A percentile compares a stretch with the other conserved stretches of the same genome.
Conservation (phyloP, 2,888 invertebrate genomes). For the Drosophila suboccidentalis region DNA sequence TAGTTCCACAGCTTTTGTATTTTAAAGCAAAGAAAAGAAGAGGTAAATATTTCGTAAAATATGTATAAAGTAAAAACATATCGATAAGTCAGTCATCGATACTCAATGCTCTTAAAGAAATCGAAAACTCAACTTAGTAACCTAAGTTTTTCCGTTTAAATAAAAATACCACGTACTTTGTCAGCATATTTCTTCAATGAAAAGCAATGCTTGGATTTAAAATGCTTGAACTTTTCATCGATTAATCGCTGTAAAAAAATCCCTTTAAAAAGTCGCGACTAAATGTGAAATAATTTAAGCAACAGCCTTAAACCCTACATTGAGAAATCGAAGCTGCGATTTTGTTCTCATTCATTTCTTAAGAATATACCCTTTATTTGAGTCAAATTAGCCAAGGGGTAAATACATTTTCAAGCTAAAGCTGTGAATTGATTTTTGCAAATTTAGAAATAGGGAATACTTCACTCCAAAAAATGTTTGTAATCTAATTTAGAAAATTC, state of each 20-base stretch:
- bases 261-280: neutral
- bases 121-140: neutral
- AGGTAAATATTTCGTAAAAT: too few species aligned
- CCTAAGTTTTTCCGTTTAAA: neutral
- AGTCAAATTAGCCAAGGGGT: neutral
- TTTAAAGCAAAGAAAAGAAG: neutral
- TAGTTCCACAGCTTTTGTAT: neutral
- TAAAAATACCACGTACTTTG: neutral
- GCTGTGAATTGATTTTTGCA: too few species aligned
- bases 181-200: neutral
- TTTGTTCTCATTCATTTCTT: neutral
- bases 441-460: too few species aligned
- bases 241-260: neutral
- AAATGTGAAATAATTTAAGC: neutral
- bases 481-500: neutral
- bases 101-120: neutral
- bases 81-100: slow-evolving; percentile 3
- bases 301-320: neutral
- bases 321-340: neutral
- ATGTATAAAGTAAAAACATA: neutral
- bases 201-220: neutral
- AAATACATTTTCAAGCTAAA: neutral
- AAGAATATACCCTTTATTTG: neutral
- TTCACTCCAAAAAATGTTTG: too few species aligned
- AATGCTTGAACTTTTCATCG: neutral